phyloP scores from a whole-genome alignment of 2,113 vertebrate species.

The Girardinichthys multiradiatus region DNA sequence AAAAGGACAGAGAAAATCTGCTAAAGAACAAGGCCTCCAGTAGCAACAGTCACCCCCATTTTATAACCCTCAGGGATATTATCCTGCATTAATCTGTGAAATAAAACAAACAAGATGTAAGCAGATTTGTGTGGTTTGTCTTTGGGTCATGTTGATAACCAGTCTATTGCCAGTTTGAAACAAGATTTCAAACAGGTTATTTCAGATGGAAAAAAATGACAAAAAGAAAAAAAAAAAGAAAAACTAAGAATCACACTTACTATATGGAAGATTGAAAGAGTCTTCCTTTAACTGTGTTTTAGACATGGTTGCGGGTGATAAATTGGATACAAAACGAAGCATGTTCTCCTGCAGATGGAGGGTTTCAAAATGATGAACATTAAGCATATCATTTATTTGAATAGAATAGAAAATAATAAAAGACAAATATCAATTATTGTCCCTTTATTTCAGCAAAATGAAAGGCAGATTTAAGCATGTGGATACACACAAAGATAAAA shows the following conservation, averaged over 20 bases:
- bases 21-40: background rate
- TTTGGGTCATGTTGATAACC: background rate
- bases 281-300: conserved; percentile 1
- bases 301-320: no score
- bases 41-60: background rate
- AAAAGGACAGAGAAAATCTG: background rate
- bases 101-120: background rate
- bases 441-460: no score
- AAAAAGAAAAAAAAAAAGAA: background rate
- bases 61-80: background rate
- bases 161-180: background rate
- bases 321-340: background rate
- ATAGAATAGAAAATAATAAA: no score
- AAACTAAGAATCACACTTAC: no score
- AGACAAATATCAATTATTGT: no score
- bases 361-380: background rate
- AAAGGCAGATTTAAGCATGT: no score
- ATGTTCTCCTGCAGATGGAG: background rate
- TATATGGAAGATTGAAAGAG: background rate
- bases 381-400: background rate
- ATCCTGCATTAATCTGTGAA: background rate
- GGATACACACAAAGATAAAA: no score
- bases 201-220: background rate
- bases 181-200: background rate
- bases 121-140: background rate